phyloP scores from a whole-genome alignment of 2,888 invertebrate genomes.

The Tenthredo mesomela region DNA sequence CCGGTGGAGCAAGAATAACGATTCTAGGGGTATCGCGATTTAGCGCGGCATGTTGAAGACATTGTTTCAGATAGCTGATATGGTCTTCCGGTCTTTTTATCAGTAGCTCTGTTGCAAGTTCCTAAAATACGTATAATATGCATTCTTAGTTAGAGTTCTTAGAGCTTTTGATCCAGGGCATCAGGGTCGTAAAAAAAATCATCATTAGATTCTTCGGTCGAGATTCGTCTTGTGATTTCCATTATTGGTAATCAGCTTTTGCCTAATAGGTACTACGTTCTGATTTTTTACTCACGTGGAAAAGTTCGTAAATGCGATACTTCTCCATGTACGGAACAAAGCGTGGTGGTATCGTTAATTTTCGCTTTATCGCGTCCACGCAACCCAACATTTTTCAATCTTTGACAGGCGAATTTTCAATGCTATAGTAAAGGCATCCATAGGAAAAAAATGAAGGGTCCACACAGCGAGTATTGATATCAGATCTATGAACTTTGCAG shows the following conservation, averaged over 20 bases:
- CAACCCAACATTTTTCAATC: conserved; percentile 56
- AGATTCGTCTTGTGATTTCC: background rate
- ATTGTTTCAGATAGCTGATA: conserved; percentile 82
- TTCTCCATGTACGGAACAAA: conserved; percentile 85
- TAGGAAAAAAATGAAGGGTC: background rate
- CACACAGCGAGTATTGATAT: background rate
- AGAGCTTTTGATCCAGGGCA: background rate
- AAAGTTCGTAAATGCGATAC: conserved; percentile 83
- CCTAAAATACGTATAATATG: conserved; percentile 74
- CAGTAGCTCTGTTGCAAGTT: conserved; percentile 81
- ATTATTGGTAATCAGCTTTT: background rate
- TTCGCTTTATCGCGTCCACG: conserved; percentile 59
- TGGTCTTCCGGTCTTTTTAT: conserved; percentile 83
- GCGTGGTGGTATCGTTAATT: conserved; percentile 70
- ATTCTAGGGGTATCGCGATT: conserved; percentile 80
- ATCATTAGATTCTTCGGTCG: background rate
- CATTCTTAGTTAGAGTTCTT: too few species aligned
- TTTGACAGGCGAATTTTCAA: background rate
- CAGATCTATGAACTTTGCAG: background rate
- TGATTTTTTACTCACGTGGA: conserved; percentile 78
- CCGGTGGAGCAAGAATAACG: conserved; percentile 80
- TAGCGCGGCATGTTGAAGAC: conserved; percentile 78
- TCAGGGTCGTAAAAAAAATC: background rate
- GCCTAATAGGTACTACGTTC: background rate
- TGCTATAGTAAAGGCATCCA: background rate